These are phyloP conservation scores for Hydractinia symbiolongicarpus DNA, from an alignment of 30 jellyfish, hydroid and myxozoan genomes.

Conservation along the genomic window DNA sequence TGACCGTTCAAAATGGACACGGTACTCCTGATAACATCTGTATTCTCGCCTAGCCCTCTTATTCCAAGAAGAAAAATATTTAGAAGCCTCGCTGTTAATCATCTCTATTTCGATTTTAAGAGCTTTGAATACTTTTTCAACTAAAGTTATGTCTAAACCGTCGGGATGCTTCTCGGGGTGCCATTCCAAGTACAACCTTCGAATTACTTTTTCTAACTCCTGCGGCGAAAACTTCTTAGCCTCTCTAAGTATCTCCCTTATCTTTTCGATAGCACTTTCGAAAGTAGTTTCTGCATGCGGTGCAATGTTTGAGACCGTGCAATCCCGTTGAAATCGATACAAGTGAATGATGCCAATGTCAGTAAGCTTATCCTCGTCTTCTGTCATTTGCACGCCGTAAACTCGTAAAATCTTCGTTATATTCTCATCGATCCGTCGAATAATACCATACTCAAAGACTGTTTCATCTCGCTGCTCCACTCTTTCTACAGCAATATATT, in stretches of 20 bases:
- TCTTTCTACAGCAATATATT: slow-evolving; percentile 60
- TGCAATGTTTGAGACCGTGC: too few species aligned
- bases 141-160: slow-evolving; percentile 23
- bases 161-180: slow-evolving; percentile 76
- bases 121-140: slow-evolving; percentile 37
- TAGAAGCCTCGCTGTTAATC: background rate
- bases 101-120: slow-evolving; percentile 28
- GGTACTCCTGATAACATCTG: background rate
- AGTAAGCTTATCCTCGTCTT: background rate
- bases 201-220: slow-evolving; percentile 17
- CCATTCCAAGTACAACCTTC: slow-evolving; percentile 69
- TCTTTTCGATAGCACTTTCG: too few species aligned
- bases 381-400: background rate
- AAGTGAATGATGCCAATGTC: background rate
- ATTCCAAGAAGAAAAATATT: background rate
- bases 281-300: too few species aligned
- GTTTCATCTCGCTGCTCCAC: background rate
- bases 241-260: background rate
- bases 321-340: too few species aligned
- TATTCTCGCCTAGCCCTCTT: slow-evolving; percentile 3
- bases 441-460: background rate
- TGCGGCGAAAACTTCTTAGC: background rate
- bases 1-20: background rate
- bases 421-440: background rate
- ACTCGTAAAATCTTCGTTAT: background rate